Base-by-base conservation (phyloP, 2,113 vertebrate genomes). In the Chionomys nivalis region DNA sequence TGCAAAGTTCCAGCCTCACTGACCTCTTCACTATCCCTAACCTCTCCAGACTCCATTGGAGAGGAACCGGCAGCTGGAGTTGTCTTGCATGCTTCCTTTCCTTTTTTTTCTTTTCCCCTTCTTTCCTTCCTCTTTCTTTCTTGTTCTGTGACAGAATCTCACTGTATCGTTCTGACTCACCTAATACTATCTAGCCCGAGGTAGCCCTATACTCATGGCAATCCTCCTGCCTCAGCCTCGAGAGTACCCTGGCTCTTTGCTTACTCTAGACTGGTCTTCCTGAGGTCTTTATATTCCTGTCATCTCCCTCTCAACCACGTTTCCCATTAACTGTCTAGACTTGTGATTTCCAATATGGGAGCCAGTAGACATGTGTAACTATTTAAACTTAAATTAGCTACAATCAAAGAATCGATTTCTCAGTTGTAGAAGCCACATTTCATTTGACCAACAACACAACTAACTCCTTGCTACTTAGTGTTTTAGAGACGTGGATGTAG, bases 301-400 rank as follows among this genome's bases (percentile, higher is more conserved):
- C 23, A 65, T 61, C 12, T 61, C 44, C 39, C 70, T 28, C 72
- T 55, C 87, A 78, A 55, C 65, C 42, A 24, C 47, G 0, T 63
- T 55, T 66, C 17, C 39, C 31, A 14, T 55, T 77, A 89, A 52
- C 16, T 26, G 31, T 58, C 78, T 70, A 26, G 26, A 36, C 44
- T 33, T 61, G 36, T 47, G 33, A 31, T 19, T 5, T 82, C 61
- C n/a, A 73, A 7, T 21, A 26, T 17, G 44, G 36, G 77, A 92
- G 58, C 21, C 7, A 39, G 7, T 7, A 86, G 66, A 47, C 66
- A 33, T 39, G 49, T 23, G 44, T 36, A 73, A 36, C 72, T 75
- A 68, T 17, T 70, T n/a, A 83, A 70, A 23, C 65, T 24, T 47
- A 94, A 88, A 85, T 91, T n/a, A 86, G 49, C 39, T 85, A 24